Base-by-base conservation (phyloP, 2,113 vertebrate genomes). In the Rhagologus leucostigma region DNA sequence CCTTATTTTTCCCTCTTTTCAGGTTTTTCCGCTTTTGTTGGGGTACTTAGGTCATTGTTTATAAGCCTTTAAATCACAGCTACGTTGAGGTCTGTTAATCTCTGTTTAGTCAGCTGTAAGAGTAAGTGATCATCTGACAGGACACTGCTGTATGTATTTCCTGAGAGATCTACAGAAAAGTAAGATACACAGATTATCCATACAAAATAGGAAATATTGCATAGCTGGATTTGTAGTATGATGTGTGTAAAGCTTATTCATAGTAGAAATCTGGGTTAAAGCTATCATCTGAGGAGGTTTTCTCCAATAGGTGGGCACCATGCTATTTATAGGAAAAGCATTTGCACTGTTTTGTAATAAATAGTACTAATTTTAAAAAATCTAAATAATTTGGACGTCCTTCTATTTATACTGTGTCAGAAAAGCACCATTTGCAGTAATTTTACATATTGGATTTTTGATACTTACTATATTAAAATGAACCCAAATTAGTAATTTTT, bases 281-380 rank as follows among this genome's bases (percentile, higher is more conserved):
- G 16, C 13, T 55, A 0, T 23, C 8, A 6, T 60, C 30, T 60
- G 41, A 64, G 16, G 20, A 46, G 21, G 12, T 69, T n/a, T 84
- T 37, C n/a, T 89, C 11, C 16, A 42, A 0, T 5, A 33, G 37
- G 29, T 75, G 42, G 9, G 4, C 37, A 16, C 56, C 2, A 0
- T 77, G 10, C 12, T 93, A 5, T 60, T 73, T 52, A 33, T 33
- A 81, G 24, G 30, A 65, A 53, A 87, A 87, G 3, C 4, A 11
- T 68, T 71, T 63, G 11, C 10, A 6, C 9, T 20, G 8, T 73
- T 9, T 10, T 52, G 12, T 68, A 86, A 68, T 37, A 76, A 83
- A 46, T 19, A 63, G 10, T 57, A 30, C 13, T 78, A 19, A 49
- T 33, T 39, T 8, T 0, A 32, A 76, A 76, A 42, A 41, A 57